A percentile compares a stretch with the other conserved stretches of the same genome.
Evolutionary conservation across 2,113 vertebrate genomes (phyloP).

Genomic region (Ovis aries): ARS-UI_Ramb_v3.0 NC_056054.1:55053001-55053500

Average conservation of each 20-base stretch:
- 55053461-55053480: not conserved
- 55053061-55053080: not conserved
- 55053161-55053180: not conserved
- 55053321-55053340: not conserved
- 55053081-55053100: not conserved
- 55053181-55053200: not conserved
- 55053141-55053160: not conserved
- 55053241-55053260: not conserved
- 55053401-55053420: not conserved
- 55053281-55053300: not conserved
- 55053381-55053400: not conserved
- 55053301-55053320: not conserved
- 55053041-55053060: not conserved
- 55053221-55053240: not conserved
- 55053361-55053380: not conserved
- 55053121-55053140: not conserved
- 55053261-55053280: not conserved
- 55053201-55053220: not conserved
- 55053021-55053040: not conserved
- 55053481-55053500: not conserved
- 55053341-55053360: not conserved
- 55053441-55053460: not conserved
- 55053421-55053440: not conserved
- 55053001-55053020: not conserved
- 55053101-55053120: not conserved